Base-by-base conservation (phyloP, 2,797 vertebrate genomes). In the Hippopotamyrus pictus region DNA sequence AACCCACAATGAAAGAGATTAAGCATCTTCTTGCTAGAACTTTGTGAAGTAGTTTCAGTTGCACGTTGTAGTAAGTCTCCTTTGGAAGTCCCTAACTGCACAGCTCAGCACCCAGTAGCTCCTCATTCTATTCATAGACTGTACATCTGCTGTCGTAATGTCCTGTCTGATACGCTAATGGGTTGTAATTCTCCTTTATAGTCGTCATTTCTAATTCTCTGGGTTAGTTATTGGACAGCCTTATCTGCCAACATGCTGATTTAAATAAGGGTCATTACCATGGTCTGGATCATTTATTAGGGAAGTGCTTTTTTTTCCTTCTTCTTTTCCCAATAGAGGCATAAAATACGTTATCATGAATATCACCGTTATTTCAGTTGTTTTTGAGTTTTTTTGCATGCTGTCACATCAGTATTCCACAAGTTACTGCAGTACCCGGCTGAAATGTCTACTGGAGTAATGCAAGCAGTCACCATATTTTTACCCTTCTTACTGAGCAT, bases 101-200 rank as follows among this genome's bases (percentile, higher is more conserved):
- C 82, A 2, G 19, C 82, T 48, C n/a, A 0, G 46, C 19, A 6
- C 8, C 19, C n/a, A 5, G 19, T 1, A 48, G 46, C 46, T 50
- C 22, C 41, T 50, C 82, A 84, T 22, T 25, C 41, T 84, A 84
- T 50, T 84, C 41, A 48, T 84, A 25, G 82, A 50, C 41, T 4
- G 19, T 84, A 48, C 46, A 48, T 84, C 25, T 84, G 19, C 82
- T 48, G 41, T 50, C 7, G 12, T 84, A 84, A 84, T 84, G 46
- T 84, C 19, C n/a, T 84, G 46, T 84, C 82, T 84, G 41, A 48
- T 87, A 37, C 11, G 14, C 17, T 84, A 84, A 84, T 84, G 82
- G 79, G 79, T 84, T 84, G 79, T 84, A 84, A 84, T 84, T 84
- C 44, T 84, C 8, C n/a, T n/a, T 46, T 84, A 48, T 84, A 46